Evolutionary conservation across 2,113 vertebrate species (phyloP).

Genomic region (Heliornis fulica): DNA sequence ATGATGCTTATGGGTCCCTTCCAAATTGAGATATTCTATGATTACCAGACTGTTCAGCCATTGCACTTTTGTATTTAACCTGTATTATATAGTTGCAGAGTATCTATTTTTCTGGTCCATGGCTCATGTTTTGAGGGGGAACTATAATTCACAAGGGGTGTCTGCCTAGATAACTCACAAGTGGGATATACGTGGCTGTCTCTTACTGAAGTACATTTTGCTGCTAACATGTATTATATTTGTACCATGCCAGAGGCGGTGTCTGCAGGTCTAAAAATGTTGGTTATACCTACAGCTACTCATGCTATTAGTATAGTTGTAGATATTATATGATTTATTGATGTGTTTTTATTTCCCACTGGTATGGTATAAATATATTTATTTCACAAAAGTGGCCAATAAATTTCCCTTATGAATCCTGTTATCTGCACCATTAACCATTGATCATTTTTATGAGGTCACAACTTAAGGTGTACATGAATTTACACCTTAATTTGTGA

Average conservation of each 20-base stretch:
- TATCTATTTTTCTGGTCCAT: slow-evolving; percentile 12
- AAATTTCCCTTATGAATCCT: slow-evolving; percentile 85
- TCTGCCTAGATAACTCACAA: slow-evolving; percentile 35
- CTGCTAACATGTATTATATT: slow-evolving; percentile 54
- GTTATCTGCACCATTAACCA: slow-evolving; percentile 81
- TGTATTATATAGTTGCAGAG: background rate
- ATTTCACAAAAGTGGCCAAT: slow-evolving; percentile 83
- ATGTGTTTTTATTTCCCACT: slow-evolving; percentile 83
- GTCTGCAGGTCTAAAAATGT: slow-evolving; percentile 74
- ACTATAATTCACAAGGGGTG: slow-evolving; percentile 31
- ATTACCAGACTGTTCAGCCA: background rate
- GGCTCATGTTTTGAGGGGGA: background rate
- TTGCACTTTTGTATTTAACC: background rate
- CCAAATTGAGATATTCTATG: background rate
- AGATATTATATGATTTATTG: slow-evolving; percentile 81
- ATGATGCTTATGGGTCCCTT: background rate
- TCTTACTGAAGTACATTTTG: slow-evolving; percentile 48
- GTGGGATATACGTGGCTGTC: slow-evolving; percentile 48
- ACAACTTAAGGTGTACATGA: slow-evolving; percentile 70
- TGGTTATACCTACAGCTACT: slow-evolving; percentile 73
- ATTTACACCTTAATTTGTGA: slow-evolving; percentile 73
- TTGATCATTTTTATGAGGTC: slow-evolving; percentile 82
- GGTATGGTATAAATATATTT: slow-evolving; percentile 83
- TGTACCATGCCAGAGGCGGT: slow-evolving; percentile 77
- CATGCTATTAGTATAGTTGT: slow-evolving; percentile 79